phyloP scores from a whole-genome alignment of 2,113 vertebrate genomes.

The Pardalotus punctatus region DNA sequence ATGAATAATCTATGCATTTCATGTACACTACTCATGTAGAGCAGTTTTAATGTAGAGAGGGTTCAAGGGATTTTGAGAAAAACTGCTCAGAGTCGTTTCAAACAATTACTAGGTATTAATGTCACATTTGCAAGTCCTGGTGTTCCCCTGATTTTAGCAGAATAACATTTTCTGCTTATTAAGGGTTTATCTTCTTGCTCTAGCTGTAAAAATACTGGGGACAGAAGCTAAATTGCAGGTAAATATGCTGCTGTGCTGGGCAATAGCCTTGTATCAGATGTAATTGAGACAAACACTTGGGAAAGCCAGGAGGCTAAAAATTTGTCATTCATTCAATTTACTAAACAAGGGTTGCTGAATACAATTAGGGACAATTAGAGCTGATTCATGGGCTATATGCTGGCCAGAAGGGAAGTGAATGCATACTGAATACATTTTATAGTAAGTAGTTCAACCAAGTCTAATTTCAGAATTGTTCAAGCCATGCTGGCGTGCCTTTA shows the following conservation, averaged over 20 bases:
- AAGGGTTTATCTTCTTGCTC: background rate
- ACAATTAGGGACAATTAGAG: background rate
- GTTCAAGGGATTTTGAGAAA: conserved; percentile 3
- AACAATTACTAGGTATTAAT: background rate
- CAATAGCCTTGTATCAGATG: background rate
- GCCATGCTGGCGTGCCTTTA: background rate
- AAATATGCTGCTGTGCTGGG: background rate
- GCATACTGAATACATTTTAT: background rate
- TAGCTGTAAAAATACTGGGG: background rate
- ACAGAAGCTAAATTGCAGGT: background rate
- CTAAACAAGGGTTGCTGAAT: background rate
- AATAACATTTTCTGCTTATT: conserved; percentile 2
- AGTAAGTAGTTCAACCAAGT: background rate
- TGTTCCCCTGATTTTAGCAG: background rate
- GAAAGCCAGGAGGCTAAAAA: background rate
- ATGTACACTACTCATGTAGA: background rate
- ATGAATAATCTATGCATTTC: background rate
- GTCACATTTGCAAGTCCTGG: background rate
- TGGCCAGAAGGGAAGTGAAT: background rate
- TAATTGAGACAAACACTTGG: background rate
- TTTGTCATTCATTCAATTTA: background rate
- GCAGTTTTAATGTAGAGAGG: background rate
- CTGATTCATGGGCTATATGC: background rate
- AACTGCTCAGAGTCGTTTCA: background rate
- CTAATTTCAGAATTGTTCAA: background rate